Conservation (phyloP, 2,888 invertebrate genomes). For the Conomelus anceps region DNA sequence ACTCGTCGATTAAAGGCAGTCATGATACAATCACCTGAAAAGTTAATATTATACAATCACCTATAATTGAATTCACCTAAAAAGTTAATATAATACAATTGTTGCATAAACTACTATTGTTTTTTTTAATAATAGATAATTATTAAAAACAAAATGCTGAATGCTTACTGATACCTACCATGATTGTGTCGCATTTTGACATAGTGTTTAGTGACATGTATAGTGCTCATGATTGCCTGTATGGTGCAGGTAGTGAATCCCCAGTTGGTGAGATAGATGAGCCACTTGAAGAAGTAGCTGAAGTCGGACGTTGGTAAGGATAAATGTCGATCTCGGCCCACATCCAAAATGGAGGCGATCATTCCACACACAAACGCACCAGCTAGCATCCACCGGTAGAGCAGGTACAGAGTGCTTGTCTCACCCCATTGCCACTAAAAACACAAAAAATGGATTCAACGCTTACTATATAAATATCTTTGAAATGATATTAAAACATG, state of each 20-base stretch:
- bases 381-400: conserved; percentile 54
- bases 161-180: conserved; percentile 40
- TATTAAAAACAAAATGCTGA: background rate
- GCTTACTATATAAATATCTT: no score
- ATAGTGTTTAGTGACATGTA: conserved; percentile 43
- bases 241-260: conserved; percentile 52
- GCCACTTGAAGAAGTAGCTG: conserved; percentile 49
- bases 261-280: conserved; percentile 69
- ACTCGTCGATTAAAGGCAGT: no score
- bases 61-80: no score
- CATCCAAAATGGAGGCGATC: conserved; percentile 41
- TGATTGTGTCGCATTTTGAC: background rate
- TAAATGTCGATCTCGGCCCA: conserved; percentile 37
- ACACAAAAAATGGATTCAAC: conserved; percentile 25
- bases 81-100: no score
- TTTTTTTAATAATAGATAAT: background rate
- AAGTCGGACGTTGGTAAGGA: background rate
- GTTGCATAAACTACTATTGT: no score
- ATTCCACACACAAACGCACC: conserved; percentile 44
- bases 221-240: conserved; percentile 52
- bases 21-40: no score
- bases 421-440: conserved; percentile 55
- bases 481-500: no score
- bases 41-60: no score
- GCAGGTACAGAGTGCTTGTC: conserved; percentile 44